Evolutionary conservation across 2,888 invertebrate genomes (phyloP).

Genomic region (Agrochola lychnidis): DNA sequence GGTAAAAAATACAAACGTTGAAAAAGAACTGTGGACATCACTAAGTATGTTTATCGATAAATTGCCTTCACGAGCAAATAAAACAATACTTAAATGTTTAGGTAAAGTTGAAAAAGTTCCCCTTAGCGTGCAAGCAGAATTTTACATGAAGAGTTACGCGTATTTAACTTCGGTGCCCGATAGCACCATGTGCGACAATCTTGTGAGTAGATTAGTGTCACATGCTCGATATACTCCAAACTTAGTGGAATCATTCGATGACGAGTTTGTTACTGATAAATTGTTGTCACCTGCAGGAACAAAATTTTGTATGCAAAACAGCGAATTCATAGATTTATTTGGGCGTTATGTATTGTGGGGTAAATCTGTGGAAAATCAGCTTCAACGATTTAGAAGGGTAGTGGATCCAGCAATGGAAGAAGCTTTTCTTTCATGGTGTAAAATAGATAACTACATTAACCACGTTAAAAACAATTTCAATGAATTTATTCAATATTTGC

Average conservation of each 20-base stretch:
- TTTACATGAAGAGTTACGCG: constrained; percentile 72
- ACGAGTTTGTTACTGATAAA: constrained; percentile 68
- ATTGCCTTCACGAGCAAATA: constrained; percentile 64
- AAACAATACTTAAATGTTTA: constrained; percentile 47
- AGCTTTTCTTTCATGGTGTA: constrained; percentile 64
- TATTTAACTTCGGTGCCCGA: constrained; percentile 70
- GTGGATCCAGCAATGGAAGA: constrained; percentile 67
- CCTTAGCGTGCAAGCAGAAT: constrained; percentile 26
- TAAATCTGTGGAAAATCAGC: constrained; percentile 69
- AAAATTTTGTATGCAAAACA: constrained; percentile 56
- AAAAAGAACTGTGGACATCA: constrained; percentile 71
- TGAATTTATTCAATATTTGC: constrained; percentile 34
- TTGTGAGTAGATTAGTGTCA: constrained; percentile 56
- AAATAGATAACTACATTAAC: constrained; percentile 39
- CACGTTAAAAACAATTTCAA: constrained; percentile 46
- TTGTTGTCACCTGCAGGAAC: constrained; percentile 65
- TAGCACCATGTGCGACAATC: constrained; percentile 57
- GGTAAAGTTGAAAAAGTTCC: constrained; percentile 62
- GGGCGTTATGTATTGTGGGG: constrained; percentile 66
- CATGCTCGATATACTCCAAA: constrained; percentile 28
- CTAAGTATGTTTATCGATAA: constrained; percentile 71
- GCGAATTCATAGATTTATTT: constrained; percentile 47
- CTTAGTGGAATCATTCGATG: constrained; percentile 69
- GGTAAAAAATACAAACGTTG: constrained; percentile 64
- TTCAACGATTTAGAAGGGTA: constrained; percentile 63